Evolutionary conservation across 2,113 vertebrate genomes (phyloP).

Genomic region (Caranx ignobilis): DNA sequence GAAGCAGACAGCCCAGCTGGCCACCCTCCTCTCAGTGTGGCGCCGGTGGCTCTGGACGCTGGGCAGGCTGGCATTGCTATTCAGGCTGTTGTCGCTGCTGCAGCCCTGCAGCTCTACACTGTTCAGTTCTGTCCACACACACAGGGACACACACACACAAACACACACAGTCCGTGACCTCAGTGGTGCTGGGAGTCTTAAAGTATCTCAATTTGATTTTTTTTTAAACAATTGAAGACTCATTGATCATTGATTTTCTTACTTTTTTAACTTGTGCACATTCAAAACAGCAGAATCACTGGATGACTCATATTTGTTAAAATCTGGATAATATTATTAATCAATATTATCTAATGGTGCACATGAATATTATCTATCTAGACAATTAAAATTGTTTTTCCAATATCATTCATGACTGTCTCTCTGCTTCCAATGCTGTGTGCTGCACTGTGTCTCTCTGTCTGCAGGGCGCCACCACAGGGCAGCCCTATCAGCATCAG

Average conservation of each 20-base stretch:
- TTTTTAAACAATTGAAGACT: neutral
- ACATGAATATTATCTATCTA: too few species aligned
- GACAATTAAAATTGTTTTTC: neutral
- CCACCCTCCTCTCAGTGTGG: slow-evolving; percentile 91
- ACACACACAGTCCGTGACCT: neutral
- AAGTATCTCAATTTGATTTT: neutral
- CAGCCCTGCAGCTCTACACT: slow-evolving; percentile 91
- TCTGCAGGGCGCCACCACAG: slow-evolving; percentile 8
- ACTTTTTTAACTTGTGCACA: neutral
- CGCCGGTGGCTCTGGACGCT: slow-evolving; percentile 93
- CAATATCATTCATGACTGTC: neutral
- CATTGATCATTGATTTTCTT: neutral
- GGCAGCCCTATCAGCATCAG: neutral
- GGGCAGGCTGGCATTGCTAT: slow-evolving; percentile 97
- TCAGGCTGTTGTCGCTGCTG: slow-evolving; percentile 93
- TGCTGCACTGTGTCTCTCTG: neutral
- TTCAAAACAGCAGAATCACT: neutral
- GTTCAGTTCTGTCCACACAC: slow-evolving; percentile 87
- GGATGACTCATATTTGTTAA: neutral
- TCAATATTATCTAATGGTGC: too few species aligned
- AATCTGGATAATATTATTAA: neutral
- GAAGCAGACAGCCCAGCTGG: slow-evolving; percentile 98
- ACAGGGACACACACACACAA: slow-evolving; percentile 34
- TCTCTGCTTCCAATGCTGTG: neutral
- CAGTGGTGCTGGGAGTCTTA: neutral